These are phyloP conservation scores for Edolisoma coerulescens DNA, from an alignment of 2,113 vertebrate genomes.

Conservation along the genomic window DNA sequence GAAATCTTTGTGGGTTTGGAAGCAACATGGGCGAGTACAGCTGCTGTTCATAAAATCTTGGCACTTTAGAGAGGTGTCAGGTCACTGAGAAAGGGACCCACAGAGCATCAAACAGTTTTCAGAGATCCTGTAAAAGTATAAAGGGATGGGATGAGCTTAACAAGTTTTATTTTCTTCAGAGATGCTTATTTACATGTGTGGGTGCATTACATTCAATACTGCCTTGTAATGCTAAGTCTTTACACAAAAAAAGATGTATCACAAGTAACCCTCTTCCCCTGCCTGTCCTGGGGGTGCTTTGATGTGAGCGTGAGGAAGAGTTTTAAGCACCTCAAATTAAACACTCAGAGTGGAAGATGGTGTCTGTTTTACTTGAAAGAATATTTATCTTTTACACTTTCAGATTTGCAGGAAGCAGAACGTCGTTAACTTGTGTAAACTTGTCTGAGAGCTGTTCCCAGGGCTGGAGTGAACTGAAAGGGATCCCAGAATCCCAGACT, in stretches of 20 bases:
- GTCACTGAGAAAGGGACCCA: not conserved
- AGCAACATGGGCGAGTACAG: not conserved
- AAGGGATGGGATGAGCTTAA: not conserved
- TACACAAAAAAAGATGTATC: not conserved
- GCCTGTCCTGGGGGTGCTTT: not conserved
- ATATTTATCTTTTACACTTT: not conserved
- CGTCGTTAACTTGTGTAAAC: not conserved
- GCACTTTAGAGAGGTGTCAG: not conserved
- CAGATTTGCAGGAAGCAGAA: slow-evolving; percentile 5
- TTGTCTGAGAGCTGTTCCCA: slow-evolving; percentile 17
- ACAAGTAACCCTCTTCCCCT: not conserved
- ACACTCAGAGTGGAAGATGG: not conserved
- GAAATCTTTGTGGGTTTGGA: not conserved
- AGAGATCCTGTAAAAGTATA: not conserved
- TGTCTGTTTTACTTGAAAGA: not conserved
- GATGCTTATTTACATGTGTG: not conserved
- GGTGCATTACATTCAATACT: not conserved
- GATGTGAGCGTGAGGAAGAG: not conserved
- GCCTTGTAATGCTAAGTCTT: not conserved
- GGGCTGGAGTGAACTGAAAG: not conserved
- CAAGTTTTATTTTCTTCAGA: not conserved
- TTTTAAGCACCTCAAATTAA: not conserved
- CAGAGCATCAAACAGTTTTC: not conserved
- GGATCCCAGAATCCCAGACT: not conserved
- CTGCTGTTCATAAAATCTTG: not conserved